These are phyloP conservation scores for Grapholita molesta DNA, from an alignment of 1,140 invertebrate genomes.

Conservation along the genomic window DNA sequence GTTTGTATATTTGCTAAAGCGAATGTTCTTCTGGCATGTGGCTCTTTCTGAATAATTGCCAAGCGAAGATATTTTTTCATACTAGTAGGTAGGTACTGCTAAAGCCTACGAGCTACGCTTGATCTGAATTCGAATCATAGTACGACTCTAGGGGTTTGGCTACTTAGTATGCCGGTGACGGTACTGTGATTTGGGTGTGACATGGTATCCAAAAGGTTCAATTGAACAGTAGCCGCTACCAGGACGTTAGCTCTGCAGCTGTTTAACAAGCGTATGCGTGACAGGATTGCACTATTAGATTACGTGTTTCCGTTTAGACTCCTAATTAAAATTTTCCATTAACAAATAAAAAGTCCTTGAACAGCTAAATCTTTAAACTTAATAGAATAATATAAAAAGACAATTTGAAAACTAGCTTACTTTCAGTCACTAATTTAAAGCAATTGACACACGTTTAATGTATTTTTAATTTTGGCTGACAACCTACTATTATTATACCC, in stretches of 20 bases:
- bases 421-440: no score
- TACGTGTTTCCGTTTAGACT: background rate
- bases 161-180: background rate
- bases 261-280: background rate
- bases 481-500: no score
- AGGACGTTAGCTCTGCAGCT: background rate
- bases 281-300: background rate
- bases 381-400: no score
- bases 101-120: no score
- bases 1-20: background rate
- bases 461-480: no score
- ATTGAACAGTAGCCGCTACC: constrained; percentile 4
- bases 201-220: background rate
- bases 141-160: background rate
- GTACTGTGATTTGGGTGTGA: background rate
- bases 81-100: no score
- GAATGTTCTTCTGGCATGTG: background rate
- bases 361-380: background rate
- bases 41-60: background rate
- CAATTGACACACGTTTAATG: no score
- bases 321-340: background rate
- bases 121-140: background rate
- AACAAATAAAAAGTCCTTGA: background rate
- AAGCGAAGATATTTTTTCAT: background rate
- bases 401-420: no score